Conservation (phyloP, 2,797 vertebrate genomes). For the Morus bassanus region DNA sequence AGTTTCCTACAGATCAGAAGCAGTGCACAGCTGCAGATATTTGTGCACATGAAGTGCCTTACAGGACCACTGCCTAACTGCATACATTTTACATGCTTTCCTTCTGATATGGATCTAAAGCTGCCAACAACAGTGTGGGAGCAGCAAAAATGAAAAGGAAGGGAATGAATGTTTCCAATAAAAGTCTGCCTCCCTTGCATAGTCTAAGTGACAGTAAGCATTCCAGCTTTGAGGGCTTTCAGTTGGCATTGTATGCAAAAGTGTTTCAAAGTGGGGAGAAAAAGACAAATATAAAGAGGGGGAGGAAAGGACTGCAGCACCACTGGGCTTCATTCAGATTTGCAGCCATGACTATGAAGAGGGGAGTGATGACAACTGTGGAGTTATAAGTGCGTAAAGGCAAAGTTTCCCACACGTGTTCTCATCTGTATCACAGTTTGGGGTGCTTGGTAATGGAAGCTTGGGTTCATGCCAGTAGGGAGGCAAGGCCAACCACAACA, state of each 20-base stretch:
- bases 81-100: conserved; percentile 35
- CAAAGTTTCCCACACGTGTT: conserved; percentile 49
- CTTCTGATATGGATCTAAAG: conserved; percentile 36
- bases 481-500: background rate
- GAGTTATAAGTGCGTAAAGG: background rate
- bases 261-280: background rate
- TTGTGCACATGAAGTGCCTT: conserved; percentile 13
- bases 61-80: background rate
- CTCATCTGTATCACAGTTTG: background rate
- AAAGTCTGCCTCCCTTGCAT: conserved; percentile 25
- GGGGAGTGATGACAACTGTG: conserved; percentile 3
- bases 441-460: background rate
- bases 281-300: background rate
- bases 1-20: conserved; percentile 41
- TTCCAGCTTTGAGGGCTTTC: conserved; percentile 51
- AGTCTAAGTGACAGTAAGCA: conserved; percentile 1
- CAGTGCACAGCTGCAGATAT: conserved; percentile 44
- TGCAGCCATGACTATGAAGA: background rate
- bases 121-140: conserved; percentile 49
- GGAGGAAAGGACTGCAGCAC: background rate
- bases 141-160: conserved; percentile 24
- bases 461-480: background rate
- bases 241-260: conserved; percentile 7
- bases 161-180: conserved; percentile 53
- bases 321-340: background rate